phyloP scores from a whole-genome alignment of 2,113 vertebrate species.

The Ahaetulla prasina region DNA sequence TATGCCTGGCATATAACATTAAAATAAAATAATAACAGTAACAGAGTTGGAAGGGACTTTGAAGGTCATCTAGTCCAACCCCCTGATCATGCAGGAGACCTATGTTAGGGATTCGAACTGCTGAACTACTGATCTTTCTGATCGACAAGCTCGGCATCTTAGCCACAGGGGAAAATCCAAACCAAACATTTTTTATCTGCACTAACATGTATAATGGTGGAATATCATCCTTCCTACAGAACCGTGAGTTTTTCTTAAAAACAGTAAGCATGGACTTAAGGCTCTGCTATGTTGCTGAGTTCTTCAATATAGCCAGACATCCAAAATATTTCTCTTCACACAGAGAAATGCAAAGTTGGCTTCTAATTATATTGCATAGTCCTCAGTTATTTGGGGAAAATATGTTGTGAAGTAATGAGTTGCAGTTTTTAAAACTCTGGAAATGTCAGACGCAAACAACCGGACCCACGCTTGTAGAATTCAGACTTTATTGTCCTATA shows the following conservation, averaged over 20 bases:
- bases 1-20: background rate
- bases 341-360: background rate
- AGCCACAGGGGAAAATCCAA: background rate
- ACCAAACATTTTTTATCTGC: background rate
- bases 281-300: background rate
- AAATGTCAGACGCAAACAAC: background rate
- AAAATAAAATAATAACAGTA: too few species aligned
- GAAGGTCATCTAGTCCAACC: too few species aligned
- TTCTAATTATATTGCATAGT: background rate
- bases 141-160: too few species aligned
- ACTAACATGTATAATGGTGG: background rate
- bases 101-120: too few species aligned
- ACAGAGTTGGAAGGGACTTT: too few species aligned
- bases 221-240: background rate
- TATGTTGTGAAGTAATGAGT: background rate
- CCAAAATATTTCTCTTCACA: background rate
- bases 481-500: background rate
- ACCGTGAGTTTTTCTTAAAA: background rate
- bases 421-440: background rate
- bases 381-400: background rate
- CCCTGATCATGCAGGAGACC: too few species aligned
- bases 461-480: background rate
- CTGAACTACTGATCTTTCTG: too few species aligned
- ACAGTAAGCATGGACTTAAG: background rate
- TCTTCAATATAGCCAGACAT: background rate